A percentile compares a stretch with the other conserved stretches of the same genome.
Conservation (phyloP, 53 echinoderm and acorn worm species). For the Holothuria scabra region DNA sequence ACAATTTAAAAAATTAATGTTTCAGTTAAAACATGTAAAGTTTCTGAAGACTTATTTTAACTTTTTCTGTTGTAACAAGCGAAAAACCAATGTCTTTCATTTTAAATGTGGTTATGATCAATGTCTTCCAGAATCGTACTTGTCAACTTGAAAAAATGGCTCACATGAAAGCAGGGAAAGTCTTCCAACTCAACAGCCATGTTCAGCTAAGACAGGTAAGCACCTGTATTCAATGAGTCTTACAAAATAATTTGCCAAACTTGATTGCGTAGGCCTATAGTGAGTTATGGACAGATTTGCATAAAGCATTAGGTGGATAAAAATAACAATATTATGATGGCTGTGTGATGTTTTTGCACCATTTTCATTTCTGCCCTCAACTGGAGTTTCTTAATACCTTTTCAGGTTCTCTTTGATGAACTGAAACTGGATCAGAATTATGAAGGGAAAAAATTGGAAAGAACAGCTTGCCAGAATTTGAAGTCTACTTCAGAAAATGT, state of each 20-base stretch:
- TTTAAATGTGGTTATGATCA: too few species aligned
- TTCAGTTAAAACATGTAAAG: too few species aligned
- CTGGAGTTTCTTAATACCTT: not conserved
- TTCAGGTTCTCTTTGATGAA: slow-evolving; percentile 87
- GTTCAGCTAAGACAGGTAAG: slow-evolving; percentile 84
- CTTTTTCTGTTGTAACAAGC: too few species aligned
- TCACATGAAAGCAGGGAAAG: slow-evolving; percentile 67
- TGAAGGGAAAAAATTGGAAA: slow-evolving; percentile 72
- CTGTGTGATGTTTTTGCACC: not conserved
- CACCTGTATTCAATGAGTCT: not conserved
- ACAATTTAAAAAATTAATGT: too few species aligned
- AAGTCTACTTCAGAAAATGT: slow-evolving; percentile 96
- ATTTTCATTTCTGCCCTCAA: not conserved
- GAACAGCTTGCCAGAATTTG: slow-evolving; percentile 83
- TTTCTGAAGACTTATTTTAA: too few species aligned
- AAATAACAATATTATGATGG: not conserved
- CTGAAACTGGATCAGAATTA: slow-evolving; percentile 78
- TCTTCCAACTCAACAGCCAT: slow-evolving; percentile 87
- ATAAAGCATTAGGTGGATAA: too few species aligned
- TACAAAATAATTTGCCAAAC: too few species aligned
- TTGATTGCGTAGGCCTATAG: too few species aligned
- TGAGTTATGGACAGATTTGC: too few species aligned
- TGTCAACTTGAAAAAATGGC: slow-evolving; percentile 65
- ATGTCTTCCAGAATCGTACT: slow-evolving; percentile 59
- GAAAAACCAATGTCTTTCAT: too few species aligned